Base-by-base conservation (phyloP, 2,888 invertebrate genomes). In the Polyploca ridens region DNA sequence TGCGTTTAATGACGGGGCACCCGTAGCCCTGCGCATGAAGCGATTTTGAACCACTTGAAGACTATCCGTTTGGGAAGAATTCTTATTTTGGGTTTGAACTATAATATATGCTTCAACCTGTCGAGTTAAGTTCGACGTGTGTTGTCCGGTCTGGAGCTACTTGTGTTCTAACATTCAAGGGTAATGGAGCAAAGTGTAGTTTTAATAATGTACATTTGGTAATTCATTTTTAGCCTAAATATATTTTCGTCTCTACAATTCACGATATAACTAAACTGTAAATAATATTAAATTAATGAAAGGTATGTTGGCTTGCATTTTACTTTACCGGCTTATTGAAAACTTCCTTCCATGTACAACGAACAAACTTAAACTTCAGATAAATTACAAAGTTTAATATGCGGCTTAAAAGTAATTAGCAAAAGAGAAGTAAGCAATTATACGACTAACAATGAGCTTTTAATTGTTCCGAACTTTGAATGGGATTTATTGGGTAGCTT, bases 371-470 rank as follows among this genome's bases (percentile, higher is more conserved):
- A n/a, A 41, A 14, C 27, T 61, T 61, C 33, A 61, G 27, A 61
- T 61, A 19, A 61, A 60, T 41, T 41, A 41, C 41, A 19, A 60
- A 60, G 60, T 60, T 60, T 60, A 41, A 61, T 61, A 44, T 61
- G 44, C 61, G 61, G 44, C 44, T 61, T 44, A 27, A 59, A 61
- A 61, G 61, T 61, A 27, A 61, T 61, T 61, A 61, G 41, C 61
- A 44, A 41, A 54, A 61, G 61, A 61, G 61, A 61, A 61, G 61
- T 61, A 61, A 61, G 44, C 41, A 61, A 61, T 61, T 61, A 61
- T 41, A 33, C 41, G 61, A 61, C 41, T 61, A 61, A 61, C 61
- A 61, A 44, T 44, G 61, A 61, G 61, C 19, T 44, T 41, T 61
- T 61, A 61, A 61, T 61, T 60, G 60, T 60, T 61, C 44, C 14